A percentile compares a stretch with the other conserved stretches of the same genome.
Conservation (phyloP, 2,797 vertebrate genomes). For the Hapalemur alaotrensis region DNA sequence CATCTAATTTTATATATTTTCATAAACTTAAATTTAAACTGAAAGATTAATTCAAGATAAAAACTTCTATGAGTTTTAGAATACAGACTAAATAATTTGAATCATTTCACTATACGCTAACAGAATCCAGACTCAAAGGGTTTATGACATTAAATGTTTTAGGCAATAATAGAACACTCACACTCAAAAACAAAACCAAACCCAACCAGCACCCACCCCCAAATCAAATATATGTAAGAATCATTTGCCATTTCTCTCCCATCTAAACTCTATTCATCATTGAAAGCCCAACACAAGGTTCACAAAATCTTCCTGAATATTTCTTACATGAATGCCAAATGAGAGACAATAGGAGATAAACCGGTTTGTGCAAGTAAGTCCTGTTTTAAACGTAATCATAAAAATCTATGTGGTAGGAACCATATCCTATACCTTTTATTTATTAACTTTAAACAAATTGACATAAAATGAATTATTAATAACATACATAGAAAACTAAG, state of each 20-base stretch:
- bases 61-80: neutral
- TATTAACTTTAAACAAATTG: neutral
- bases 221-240: neutral
- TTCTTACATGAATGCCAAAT: neutral
- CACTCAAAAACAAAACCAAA: neutral
- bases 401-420: neutral
- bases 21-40: neutral
- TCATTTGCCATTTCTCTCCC: neutral
- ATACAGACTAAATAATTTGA: neutral
- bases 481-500: neutral
- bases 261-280: neutral
- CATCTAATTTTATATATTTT: neutral
- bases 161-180: neutral
- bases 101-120: neutral
- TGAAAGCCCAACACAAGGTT: neutral
- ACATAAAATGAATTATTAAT: neutral
- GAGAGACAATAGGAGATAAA: neutral
- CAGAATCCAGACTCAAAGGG: neutral
- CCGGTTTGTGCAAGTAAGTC: neutral
- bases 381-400: neutral
- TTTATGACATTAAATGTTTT: neutral
- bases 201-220: neutral
- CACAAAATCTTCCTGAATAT: neutral
- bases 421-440: fast-evolving
- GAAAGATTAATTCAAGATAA: neutral